A percentile compares a stretch with the other conserved stretches of the same genome.
Evolutionary conservation across 1,140 invertebrate species (phyloP).

Genomic region (Eurosta solidaginis): DNA sequence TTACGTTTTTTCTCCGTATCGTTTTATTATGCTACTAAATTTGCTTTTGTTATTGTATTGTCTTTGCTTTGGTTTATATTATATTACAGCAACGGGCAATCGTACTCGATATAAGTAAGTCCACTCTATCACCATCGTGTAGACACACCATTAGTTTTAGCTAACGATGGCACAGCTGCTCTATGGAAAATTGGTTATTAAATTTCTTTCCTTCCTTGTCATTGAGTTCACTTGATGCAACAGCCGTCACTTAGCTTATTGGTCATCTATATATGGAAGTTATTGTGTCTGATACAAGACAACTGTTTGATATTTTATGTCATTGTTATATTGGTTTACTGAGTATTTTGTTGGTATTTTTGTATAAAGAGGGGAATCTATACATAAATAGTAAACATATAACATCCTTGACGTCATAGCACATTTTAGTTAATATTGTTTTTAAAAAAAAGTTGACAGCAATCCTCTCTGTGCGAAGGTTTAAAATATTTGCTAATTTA

Average conservation of each 20-base stretch:
- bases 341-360: not conserved
- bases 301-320: not conserved
- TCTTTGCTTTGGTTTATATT: not conserved
- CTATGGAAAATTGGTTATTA: constrained; percentile 8
- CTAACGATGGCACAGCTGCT: constrained; percentile 13
- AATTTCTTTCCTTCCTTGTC: not conserved
- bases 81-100: too few relatives aligned
- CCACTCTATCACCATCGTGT: not conserved
- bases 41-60: not conserved
- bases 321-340: too few relatives aligned
- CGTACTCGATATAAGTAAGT: too few relatives aligned
- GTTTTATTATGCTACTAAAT: not conserved
- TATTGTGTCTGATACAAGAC: not conserved
- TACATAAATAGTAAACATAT: too few relatives aligned
- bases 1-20: not conserved
- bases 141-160: not conserved
- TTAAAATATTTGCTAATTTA: too few relatives aligned
- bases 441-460: too few relatives aligned
- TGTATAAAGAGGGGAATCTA: too few relatives aligned
- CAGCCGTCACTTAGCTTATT: not conserved
- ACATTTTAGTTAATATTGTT: too few relatives aligned
- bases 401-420: too few relatives aligned
- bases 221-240: not conserved
- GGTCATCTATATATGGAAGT: not conserved
- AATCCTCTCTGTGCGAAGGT: too few relatives aligned